Conservation (phyloP, 2,113 vertebrate species). For the Gasterosteus aculeatus region DNA sequence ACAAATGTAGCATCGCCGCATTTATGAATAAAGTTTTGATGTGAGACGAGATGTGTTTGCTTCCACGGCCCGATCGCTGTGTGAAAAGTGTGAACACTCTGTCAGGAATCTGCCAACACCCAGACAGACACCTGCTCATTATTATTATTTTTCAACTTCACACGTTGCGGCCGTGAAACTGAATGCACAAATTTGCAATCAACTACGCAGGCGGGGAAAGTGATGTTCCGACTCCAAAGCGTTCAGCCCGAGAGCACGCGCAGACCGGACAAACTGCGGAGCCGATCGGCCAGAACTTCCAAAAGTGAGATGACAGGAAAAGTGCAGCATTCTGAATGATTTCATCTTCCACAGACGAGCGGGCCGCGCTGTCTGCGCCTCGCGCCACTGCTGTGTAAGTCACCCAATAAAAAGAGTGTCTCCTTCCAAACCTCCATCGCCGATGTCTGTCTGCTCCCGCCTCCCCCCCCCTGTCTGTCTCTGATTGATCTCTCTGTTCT, state of each 20-base stretch:
- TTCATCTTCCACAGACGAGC: slow-evolving; percentile 44
- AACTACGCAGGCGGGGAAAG: background rate
- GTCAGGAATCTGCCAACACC: background rate
- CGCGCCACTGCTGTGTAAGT: slow-evolving; percentile 48
- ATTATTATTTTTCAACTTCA: background rate
- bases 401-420: slow-evolving; percentile 58
- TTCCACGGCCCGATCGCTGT: background rate
- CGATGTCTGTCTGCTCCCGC: slow-evolving; percentile 33
- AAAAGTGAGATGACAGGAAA: slow-evolving; percentile 22
- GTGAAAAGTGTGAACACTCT: background rate
- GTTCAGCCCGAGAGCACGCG: background rate
- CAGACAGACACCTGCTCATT: background rate
- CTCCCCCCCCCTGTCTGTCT: slow-evolving; percentile 59
- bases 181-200: background rate
- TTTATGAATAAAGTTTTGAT: background rate
- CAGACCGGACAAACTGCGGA: background rate
- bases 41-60: background rate
- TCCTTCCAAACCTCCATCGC: slow-evolving; percentile 51
- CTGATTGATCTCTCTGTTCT: slow-evolving; percentile 74
- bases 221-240: slow-evolving; percentile 1
- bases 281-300: background rate
- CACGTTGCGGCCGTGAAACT: background rate
- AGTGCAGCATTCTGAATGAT: slow-evolving; percentile 22
- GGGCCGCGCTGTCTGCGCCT: slow-evolving; percentile 35
- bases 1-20: background rate